Base-by-base conservation (phyloP, 1,140 invertebrate genomes). In the Magallana angulata region DNA sequence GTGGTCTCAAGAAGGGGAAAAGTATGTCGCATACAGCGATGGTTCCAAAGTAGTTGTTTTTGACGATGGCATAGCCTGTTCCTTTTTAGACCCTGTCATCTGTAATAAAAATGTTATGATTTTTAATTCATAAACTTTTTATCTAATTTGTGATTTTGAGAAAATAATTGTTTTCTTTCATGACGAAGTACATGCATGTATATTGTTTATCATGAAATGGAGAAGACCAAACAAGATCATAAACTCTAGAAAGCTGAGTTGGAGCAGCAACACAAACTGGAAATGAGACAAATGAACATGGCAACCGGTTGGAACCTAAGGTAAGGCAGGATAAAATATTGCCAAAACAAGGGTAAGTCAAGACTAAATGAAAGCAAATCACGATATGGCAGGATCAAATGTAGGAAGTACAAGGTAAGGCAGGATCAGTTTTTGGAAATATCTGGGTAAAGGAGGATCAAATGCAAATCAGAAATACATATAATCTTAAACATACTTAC, bases 51-150 rank as follows among this genome's bases (percentile, higher is more conserved):
- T 96, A 97, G 93, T 98, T 98, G 0, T 96, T 96, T 64, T 92
- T 92, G 1, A 97, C 96, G 83, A 97, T 97, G 1, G 95, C 96
- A 93, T 96, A 96, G 4, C 97, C 97, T 89, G 97, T 96, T 1
- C 97, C 97, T 95, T 24, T 97, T 97, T 97, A 16, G 96, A 93
- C 30, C 97, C 97, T 80, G 97, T 97, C 1, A 97, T 96, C 96
- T 96, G 82, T 7, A 62, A 60, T 24, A 18, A 4, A 16, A 48
- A 48, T 48, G 5, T 5, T 48, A 48, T 48, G 3, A 48, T 4
- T 48, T 48, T 48, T 48, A 48, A 48, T 48, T 48, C 36, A 48
- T 48, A 48, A 48, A 48, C 36, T 48, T 48, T 24, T 24, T 24
- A 24, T 5, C 2, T 48, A 48, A 48, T 48, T 48, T 48, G 5